Evolutionary conservation across 2,113 vertebrate genomes (phyloP), one percentile per base, ranked within the genome.

Genomic region (Myrmecophaga tridactyla): DNA sequence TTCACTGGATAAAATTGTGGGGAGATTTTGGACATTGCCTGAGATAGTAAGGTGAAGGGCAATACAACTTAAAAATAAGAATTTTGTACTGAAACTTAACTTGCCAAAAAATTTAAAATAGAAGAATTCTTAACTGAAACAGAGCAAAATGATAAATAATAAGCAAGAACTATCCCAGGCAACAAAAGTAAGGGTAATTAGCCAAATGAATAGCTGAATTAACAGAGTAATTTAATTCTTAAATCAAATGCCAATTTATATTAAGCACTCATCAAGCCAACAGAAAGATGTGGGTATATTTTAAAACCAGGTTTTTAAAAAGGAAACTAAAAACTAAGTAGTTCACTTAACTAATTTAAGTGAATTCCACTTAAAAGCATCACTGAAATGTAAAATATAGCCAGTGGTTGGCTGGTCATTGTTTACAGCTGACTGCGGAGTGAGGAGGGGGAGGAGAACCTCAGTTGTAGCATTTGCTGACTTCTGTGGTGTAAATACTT

Each of bases 21-120:
- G n/a, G 43, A 90, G 86, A 81, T 70, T 82, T 76, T 93, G 62
- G 94, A 56, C 20, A 69, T 53, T 96, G 31, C 58, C 41, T 70
- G 67, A 81, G 69, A 67, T 76, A 89, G 34, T 56, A 41, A 82
- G 31, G 10, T 87, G 41, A 86, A 1, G 15, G 41, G 1, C 63
- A 85, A 46, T 86, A 51, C 60, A 53, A 70, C n/a, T 77, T 62
- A 6, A 25, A 43, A 93, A 77, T 76, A 72, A 73, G 51, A 41
- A 77, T 36, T 65, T 60, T 67, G 56, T 81, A 58, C 39, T 86
- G 83, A 94, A 76, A 53, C 48, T 86, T 58, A 88, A 70, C 7
- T 67, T 62, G 86, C 86, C 60, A 86, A 72, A 29, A 53, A 76
- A 76, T 69, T 63, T 82, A 39, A 94, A 92, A 70, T 73, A 58